phyloP scores from a whole-genome alignment of 2,797 vertebrate species.

The Enteromius treurensis region DNA sequence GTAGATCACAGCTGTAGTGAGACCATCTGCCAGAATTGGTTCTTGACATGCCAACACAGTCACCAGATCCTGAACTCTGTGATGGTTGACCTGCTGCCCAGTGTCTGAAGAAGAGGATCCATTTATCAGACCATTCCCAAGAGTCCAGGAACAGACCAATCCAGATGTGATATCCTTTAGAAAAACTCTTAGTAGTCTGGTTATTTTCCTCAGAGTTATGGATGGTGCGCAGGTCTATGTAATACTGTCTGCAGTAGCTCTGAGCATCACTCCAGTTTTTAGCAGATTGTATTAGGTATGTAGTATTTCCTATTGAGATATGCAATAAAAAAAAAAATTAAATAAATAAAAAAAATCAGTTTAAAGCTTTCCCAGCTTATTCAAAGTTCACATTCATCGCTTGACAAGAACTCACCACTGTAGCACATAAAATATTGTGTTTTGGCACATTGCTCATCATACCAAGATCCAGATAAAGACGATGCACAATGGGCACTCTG shows the following conservation, averaged over 20 bases:
- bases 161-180: neutral
- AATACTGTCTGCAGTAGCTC: neutral
- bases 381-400: neutral
- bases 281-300: neutral
- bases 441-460: neutral
- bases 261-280: slow-evolving; percentile 34
- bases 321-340: no score
- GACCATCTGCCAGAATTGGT: slow-evolving; percentile 33
- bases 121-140: no score
- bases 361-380: neutral
- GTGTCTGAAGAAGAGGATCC: no score
- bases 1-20: neutral
- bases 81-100: neutral
- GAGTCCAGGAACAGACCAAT: slow-evolving; percentile 1
- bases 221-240: neutral
- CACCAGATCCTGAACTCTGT: neutral
- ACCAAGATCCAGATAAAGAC: neutral
- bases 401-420: slow-evolving; percentile 15
- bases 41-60: slow-evolving; percentile 33
- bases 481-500: neutral
- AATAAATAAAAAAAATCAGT: neutral
- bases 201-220: slow-evolving; percentile 19
- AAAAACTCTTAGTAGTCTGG: neutral
- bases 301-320: neutral
- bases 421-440: slow-evolving; percentile 18